These are phyloP conservation scores for Gisinianus flammeolus DNA, from an alignment of 2,888 invertebrate species.

Conservation along the genomic window DNA sequence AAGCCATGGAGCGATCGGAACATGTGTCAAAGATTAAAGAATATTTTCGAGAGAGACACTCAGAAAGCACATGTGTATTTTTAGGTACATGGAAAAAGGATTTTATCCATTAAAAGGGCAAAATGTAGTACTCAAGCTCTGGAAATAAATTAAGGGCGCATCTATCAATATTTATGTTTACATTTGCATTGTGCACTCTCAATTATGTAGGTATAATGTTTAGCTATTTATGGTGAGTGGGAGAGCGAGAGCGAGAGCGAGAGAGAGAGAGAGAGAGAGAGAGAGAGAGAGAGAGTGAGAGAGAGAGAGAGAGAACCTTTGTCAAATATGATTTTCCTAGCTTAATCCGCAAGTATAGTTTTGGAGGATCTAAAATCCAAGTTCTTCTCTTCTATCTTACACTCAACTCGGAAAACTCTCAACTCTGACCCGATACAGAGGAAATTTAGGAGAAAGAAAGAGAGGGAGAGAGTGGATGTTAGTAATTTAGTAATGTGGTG, in stretches of 20 bases:
- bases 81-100: too few relatives aligned
- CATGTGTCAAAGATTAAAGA: not conserved
- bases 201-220: too few relatives aligned
- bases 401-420: not conserved
- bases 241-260: too few relatives aligned
- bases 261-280: too few relatives aligned
- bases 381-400: not conserved
- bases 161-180: conserved; percentile 27
- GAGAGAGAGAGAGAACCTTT: not conserved
- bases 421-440: not conserved
- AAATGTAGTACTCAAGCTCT: too few relatives aligned
- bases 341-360: too few relatives aligned
- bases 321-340: too few relatives aligned
- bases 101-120: too few relatives aligned
- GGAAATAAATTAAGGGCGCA: conserved; percentile 22
- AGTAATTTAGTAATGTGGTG: conserved; percentile 37
- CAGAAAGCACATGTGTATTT: too few relatives aligned
- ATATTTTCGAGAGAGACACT: too few relatives aligned
- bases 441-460: not conserved
- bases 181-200: not conserved
- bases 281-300: not conserved
- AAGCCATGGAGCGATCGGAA: not conserved
- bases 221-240: not conserved
- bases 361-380: too few relatives aligned
- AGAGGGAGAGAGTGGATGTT: conserved; percentile 8